Evolutionary conservation across 1,140 invertebrate genomes (phyloP).

Genomic region (Brachionus manjavacas): DNA sequence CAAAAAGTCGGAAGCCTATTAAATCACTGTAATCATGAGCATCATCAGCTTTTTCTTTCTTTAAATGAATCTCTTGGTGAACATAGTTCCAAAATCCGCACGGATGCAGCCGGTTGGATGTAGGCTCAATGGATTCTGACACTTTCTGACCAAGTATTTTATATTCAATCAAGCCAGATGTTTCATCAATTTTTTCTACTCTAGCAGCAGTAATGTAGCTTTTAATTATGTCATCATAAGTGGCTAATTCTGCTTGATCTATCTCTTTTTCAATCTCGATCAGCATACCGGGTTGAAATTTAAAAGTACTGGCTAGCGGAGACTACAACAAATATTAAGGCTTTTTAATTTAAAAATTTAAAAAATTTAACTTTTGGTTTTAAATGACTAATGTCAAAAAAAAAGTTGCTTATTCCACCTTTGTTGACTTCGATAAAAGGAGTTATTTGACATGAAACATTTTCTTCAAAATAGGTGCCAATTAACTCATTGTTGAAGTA

Average conservation of each 20-base stretch:
- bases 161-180: not conserved
- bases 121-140: not conserved
- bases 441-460: not conserved
- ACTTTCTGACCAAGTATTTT: not conserved
- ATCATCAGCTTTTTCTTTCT: not conserved
- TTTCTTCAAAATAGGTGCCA: not conserved
- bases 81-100: conserved; percentile 40
- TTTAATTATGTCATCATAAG: not conserved
- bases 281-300: not conserved
- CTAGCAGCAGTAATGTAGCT: not conserved
- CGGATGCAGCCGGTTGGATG: conserved; percentile 15
- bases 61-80: conserved; percentile 13
- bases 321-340: not conserved
- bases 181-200: not conserved
- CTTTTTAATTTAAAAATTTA: not conserved
- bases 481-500: conserved; percentile 6
- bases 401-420: not conserved
- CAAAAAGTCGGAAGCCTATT: not conserved
- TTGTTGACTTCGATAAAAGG: not conserved
- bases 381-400: not conserved
- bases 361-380: not conserved
- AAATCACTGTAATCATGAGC: not conserved
- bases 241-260: not conserved
- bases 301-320: not conserved
- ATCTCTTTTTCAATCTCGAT: not conserved